A percentile compares a stretch with the other conserved stretches of the same genome.
These are phyloP conservation scores for Piaya cayana DNA, from an alignment of 2,113 vertebrate genomes.

Conservation along the genomic window DNA sequence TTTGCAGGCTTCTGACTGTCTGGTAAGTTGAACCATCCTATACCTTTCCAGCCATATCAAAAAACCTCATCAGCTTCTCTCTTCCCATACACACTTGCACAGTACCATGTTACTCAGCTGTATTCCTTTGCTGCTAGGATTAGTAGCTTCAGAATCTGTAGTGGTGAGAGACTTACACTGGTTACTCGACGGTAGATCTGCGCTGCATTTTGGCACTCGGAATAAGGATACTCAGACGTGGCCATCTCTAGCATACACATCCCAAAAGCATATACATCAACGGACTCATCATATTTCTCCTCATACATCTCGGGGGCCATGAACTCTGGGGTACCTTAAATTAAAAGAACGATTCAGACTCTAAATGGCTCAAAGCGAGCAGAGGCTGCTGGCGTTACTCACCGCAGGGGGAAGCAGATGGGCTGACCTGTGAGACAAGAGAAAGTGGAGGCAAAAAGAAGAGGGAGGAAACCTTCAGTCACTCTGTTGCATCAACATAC, in stretches of 20 bases:
- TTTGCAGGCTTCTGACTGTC: neutral
- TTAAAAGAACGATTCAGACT: constrained; percentile 92
- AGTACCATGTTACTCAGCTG: neutral
- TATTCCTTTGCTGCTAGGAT: neutral
- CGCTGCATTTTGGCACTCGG: constrained; percentile 97
- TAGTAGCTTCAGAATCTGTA: neutral
- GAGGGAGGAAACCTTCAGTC: constrained; percentile 84
- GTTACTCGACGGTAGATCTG: constrained; percentile 99
- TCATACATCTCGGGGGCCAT: constrained; percentile 99
- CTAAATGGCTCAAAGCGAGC: constrained; percentile 85
- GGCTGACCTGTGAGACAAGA: constrained; percentile 70
- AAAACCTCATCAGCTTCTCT: neutral
- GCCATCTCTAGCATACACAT: constrained; percentile 99
- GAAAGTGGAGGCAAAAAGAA: constrained; percentile 77
- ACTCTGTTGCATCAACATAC: constrained; percentile 79
- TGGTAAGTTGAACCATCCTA: neutral
- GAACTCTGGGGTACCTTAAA: constrained; percentile 98
- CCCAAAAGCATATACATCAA: constrained; percentile 98
- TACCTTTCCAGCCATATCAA: neutral
- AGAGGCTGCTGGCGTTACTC: constrained; percentile 82
- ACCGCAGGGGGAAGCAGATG: constrained; percentile 78
- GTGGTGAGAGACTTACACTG: constrained; percentile 87
- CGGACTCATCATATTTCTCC: constrained; percentile 98
- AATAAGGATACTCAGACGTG: constrained; percentile 98
- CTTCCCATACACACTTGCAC: neutral